Conservation (phyloP, 2,113 vertebrate species). For the Thunnus maccoyii region DNA sequence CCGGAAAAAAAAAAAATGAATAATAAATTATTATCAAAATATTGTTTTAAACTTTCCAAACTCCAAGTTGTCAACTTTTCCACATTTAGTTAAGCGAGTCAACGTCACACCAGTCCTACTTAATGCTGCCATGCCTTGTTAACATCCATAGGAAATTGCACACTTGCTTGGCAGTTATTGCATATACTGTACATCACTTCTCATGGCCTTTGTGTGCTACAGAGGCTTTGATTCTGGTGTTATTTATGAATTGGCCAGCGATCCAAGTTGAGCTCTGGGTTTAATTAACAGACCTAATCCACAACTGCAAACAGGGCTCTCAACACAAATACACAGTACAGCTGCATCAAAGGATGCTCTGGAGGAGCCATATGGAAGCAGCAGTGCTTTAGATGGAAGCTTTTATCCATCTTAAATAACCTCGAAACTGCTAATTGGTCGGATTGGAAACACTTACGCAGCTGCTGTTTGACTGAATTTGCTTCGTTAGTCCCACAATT, state of each 20-base stretch:
- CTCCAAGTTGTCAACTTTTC: not conserved
- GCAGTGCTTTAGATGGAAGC: constrained; percentile 14
- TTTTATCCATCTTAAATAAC: constrained; percentile 9
- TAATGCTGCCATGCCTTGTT: constrained; percentile 35
- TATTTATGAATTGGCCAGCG: constrained; percentile 67
- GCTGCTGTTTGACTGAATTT: not conserved
- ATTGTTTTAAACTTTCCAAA: not conserved
- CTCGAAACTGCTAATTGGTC: not conserved
- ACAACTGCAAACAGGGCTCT: constrained; percentile 62
- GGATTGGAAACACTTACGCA: not conserved
- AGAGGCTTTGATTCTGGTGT: constrained; percentile 63
- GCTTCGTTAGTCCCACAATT: not conserved
- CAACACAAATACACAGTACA: constrained; percentile 38
- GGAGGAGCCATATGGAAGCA: constrained; percentile 27
- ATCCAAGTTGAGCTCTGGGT: constrained; percentile 59
- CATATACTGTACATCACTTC: constrained; percentile 37
- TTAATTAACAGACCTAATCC: constrained; percentile 70
- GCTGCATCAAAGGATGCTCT: constrained; percentile 59
- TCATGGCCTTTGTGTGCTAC: constrained; percentile 36
- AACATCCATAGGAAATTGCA: constrained; percentile 44
- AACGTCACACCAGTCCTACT: constrained; percentile 14
- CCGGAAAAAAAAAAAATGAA: not conserved
- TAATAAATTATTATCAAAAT: not conserved
- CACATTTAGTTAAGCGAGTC: not conserved
- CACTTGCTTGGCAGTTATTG: constrained; percentile 40